Evolutionary conservation across 2,888 invertebrate genomes (phyloP).

Genomic region (Drosophila bunnanda): DNA sequence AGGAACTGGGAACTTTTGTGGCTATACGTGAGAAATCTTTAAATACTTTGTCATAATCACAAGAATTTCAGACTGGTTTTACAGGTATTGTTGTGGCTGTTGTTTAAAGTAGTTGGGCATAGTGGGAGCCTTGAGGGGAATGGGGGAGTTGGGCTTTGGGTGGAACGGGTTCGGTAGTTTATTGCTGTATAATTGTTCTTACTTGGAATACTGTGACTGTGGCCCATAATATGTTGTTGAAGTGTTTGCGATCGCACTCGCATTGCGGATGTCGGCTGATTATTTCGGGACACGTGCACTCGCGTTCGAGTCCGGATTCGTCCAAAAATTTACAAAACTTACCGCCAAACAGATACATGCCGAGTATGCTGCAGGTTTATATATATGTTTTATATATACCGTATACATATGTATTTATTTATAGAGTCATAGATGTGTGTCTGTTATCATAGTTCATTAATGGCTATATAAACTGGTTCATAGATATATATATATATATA

Average conservation of each 20-base stretch:
- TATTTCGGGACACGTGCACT: conserved; percentile 97
- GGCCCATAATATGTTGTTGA: conserved; percentile 99
- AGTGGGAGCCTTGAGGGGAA: conserved; percentile 2
- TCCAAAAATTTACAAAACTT: conserved; percentile 99
- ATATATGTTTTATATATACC: conserved; percentile 56
- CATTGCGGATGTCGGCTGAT: conserved; percentile 94
- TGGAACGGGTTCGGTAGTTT: conserved; percentile 15
- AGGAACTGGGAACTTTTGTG: conserved; percentile 30
- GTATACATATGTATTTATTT: conserved; percentile 49
- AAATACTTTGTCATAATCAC: conserved; percentile 41
- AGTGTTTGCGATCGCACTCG: conserved; percentile 98
- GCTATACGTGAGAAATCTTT: conserved; percentile 34
- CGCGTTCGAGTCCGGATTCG: conserved; percentile 91
- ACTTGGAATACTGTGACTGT: conserved; percentile 99
- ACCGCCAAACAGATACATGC: conserved; percentile 99
- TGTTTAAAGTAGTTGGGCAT: conserved; percentile 3
- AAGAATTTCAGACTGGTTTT: conserved; percentile 41
- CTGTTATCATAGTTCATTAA: conserved; percentile 35
- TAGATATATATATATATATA: conserved; percentile 34
- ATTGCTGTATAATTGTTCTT: conserved; percentile 85
- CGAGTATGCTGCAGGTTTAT: conserved; percentile 93
- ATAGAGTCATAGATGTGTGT: conserved; percentile 40
- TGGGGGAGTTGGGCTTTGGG: background rate
- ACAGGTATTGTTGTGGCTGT: conserved; percentile 39
- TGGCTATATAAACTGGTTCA: conserved; percentile 31